Percentiles rank a stretch among this genome's conserved stretches.
Evolutionary conservation across 2,888 invertebrate species (phyloP).

Genomic region (Volucella zonaria): DNA sequence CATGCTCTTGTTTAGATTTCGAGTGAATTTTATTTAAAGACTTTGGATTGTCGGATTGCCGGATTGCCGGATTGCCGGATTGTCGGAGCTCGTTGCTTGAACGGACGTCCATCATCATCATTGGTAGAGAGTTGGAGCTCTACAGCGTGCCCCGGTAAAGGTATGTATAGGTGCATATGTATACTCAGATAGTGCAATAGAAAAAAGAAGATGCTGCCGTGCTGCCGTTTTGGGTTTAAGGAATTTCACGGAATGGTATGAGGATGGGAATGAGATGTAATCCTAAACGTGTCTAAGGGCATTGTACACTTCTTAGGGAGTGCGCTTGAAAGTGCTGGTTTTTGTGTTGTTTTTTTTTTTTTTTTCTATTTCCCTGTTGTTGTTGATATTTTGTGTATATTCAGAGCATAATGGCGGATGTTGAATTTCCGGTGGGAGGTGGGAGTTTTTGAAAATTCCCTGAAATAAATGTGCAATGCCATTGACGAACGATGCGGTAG

Average conservation of each 20-base stretch:
- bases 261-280: constrained; percentile 55
- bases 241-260: constrained; percentile 67
- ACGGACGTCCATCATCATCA: constrained; percentile 71
- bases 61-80: constrained; percentile 20
- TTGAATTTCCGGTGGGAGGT: constrained; percentile 70
- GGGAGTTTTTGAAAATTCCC: constrained; percentile 58
- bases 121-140: constrained; percentile 13
- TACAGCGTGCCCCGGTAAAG: neutral
- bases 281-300: constrained; percentile 70
- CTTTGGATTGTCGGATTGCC: constrained; percentile 37
- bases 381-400: constrained; percentile 15
- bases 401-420: constrained; percentile 62
- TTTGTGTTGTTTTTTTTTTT: constrained; percentile 20
- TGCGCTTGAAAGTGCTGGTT: constrained; percentile 35
- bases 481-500: constrained; percentile 60
- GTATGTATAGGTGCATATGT: no score
- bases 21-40: constrained; percentile 71
- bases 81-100: constrained; percentile 4
- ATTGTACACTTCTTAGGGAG: constrained; percentile 55
- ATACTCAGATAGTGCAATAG: neutral
- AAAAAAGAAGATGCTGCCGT: constrained; percentile 36
- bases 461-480: constrained; percentile 47
- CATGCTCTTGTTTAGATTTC: constrained; percentile 73
- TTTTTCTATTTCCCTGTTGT: neutral
- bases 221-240: constrained; percentile 52